These are phyloP conservation scores for Rhagoletis pomonella DNA, from an alignment of 1,140 invertebrate species.

Conservation along the genomic window DNA sequence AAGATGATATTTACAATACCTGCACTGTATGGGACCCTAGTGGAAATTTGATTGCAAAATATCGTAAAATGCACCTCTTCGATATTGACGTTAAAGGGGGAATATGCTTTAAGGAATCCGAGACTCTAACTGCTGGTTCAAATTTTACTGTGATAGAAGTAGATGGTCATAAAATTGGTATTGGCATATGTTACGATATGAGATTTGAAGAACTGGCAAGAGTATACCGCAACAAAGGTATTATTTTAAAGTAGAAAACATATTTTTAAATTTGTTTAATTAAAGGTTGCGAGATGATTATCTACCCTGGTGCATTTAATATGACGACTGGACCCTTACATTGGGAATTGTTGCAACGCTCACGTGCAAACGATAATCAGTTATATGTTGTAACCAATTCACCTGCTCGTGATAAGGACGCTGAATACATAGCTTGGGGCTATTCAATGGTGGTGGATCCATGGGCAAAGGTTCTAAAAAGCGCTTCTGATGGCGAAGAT, in stretches of 20 bases:
- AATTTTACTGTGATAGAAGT: slow-evolving; percentile 85
- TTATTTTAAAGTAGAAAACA: not conserved
- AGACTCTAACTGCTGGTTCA: slow-evolving; percentile 84
- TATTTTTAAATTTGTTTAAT: slow-evolving; percentile 46
- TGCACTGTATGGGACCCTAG: slow-evolving; percentile 90
- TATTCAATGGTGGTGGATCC: slow-evolving; percentile 90
- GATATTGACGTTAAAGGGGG: slow-evolving; percentile 96
- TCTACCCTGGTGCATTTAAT: slow-evolving; percentile 97
- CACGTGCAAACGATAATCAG: slow-evolving; percentile 90
- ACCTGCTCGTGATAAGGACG: slow-evolving; percentile 83
- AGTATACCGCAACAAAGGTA: slow-evolving; percentile 85
- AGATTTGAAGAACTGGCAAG: slow-evolving; percentile 92
- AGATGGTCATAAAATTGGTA: slow-evolving; percentile 85
- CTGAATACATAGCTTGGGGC: slow-evolving; percentile 91
- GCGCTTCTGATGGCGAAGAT: slow-evolving; percentile 82
- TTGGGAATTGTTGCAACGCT: slow-evolving; percentile 89
- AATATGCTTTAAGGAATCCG: slow-evolving; percentile 95
- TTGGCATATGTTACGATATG: slow-evolving; percentile 97
- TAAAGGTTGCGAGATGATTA: slow-evolving; percentile 85
- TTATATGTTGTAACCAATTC: slow-evolving; percentile 84
- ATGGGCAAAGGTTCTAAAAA: slow-evolving; percentile 87
- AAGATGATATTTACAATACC: slow-evolving; percentile 89
- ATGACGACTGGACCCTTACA: slow-evolving; percentile 95
- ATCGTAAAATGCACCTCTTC: slow-evolving; percentile 94
- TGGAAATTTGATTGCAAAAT: slow-evolving; percentile 84